A percentile compares a stretch with the other conserved stretches of the same genome.
phyloP scores from a whole-genome alignment of 53 echinoderm and acorn worm species.

The Paracentrotus lividus region DNA sequence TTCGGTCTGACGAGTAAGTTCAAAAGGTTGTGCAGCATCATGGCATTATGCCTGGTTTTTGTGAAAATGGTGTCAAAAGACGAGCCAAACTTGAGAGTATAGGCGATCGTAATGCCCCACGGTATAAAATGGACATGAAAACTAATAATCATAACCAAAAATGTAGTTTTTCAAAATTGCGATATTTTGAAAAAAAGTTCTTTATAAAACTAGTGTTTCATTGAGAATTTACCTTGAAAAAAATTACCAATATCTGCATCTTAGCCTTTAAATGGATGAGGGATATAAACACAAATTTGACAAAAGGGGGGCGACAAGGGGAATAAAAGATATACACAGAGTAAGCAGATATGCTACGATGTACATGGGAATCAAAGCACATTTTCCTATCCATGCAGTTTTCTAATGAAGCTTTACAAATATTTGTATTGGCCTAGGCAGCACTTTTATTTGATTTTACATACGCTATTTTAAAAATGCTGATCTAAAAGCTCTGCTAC shows the following conservation, averaged over 20 bases:
- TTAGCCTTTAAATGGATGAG: background rate
- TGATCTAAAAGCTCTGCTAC: no score
- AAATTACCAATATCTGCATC: background rate
- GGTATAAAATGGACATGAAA: no score
- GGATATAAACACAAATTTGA: constrained; percentile 16
- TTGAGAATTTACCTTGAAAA: background rate
- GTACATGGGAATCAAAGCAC: constrained; percentile 14
- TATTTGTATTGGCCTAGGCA: constrained; percentile 1
- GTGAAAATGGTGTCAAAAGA: no score
- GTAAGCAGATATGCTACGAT: constrained; percentile 10
- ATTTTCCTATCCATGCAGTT: constrained; percentile 13
- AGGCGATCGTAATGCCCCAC: no score
- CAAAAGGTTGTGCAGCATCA: no score
- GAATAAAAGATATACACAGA: constrained; percentile 22
- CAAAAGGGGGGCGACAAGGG: background rate
- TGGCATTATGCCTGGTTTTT: no score
- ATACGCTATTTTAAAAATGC: background rate
- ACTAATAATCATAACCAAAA: no score
- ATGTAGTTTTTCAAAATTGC: no score
- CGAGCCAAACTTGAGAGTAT: no score
- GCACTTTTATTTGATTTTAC: background rate
- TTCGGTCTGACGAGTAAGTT: no score
- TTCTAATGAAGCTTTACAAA: constrained; percentile 39
- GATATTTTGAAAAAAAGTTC: background rate
- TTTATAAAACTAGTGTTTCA: background rate